phyloP scores from a whole-genome alignment of 2,113 vertebrate genomes.

The Sclerurus mexicanus region DNA sequence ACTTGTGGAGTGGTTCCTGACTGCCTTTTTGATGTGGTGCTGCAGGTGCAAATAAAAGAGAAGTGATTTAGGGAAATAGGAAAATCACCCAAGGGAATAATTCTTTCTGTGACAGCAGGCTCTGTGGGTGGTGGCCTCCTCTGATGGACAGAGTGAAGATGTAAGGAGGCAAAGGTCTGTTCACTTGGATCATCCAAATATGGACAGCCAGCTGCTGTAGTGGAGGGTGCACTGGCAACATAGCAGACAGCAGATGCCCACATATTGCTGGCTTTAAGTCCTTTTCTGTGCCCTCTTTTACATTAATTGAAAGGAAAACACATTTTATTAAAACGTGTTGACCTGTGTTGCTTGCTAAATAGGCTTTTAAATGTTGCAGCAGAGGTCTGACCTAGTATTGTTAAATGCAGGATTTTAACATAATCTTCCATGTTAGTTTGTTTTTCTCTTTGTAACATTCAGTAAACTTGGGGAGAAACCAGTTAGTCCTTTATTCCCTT shows the following conservation, averaged over 20 bases:
- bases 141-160: not conserved
- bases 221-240: not conserved
- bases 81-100: not conserved
- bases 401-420: slow-evolving; percentile 13
- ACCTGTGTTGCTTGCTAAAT: not conserved
- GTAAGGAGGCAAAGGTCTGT: not conserved
- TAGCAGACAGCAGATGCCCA: not conserved
- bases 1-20: not conserved
- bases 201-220: not conserved
- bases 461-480: not conserved
- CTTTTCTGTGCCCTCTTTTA: not conserved
- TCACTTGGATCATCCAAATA: not conserved
- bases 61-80: not conserved
- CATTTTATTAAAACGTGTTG: not conserved
- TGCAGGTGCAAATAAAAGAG: not conserved
- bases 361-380: not conserved
- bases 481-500: not conserved
- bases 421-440: not conserved
- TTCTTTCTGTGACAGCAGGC: fast-evolving
- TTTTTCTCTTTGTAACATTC: not conserved
- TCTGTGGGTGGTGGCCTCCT: not conserved
- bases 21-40: not conserved
- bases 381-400: not conserved
- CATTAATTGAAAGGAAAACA: not conserved
- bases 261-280: not conserved